phyloP scores from a whole-genome alignment of 2,888 invertebrate species.

The Zygogramma bicolorata region DNA sequence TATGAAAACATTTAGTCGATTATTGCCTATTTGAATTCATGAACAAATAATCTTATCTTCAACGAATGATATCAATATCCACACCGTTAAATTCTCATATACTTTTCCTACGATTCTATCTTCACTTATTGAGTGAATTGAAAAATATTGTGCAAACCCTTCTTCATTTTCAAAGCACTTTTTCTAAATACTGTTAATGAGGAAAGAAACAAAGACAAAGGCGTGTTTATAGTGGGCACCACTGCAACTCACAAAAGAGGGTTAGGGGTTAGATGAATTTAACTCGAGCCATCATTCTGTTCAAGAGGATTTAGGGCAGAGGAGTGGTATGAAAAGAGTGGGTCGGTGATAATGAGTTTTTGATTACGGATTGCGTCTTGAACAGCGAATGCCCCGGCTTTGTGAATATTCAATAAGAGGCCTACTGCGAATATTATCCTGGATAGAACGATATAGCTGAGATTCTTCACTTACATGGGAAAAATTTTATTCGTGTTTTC shows the following conservation, averaged over 20 bases:
- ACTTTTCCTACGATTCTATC: background rate
- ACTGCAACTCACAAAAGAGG: slow-evolving; percentile 38
- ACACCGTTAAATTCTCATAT: background rate
- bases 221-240: slow-evolving; percentile 44
- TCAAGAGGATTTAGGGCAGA: slow-evolving; percentile 33
- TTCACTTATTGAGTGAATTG: slow-evolving; percentile 16
- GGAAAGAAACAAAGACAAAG: slow-evolving; percentile 43
- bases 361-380: slow-evolving; percentile 58
- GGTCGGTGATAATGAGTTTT: slow-evolving; percentile 60
- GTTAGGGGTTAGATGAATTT: slow-evolving; percentile 45
- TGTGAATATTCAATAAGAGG: background rate
- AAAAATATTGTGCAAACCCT: slow-evolving; percentile 10
- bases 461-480: too few relatives aligned
- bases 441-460: background rate
- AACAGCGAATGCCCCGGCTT: background rate
- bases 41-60: too few relatives aligned
- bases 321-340: slow-evolving; percentile 16
- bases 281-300: slow-evolving; percentile 51
- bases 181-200: slow-evolving; percentile 47
- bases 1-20: too few relatives aligned
- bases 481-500: too few relatives aligned
- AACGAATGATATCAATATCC: background rate
- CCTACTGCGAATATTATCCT: background rate
- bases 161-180: slow-evolving; percentile 34
- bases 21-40: too few relatives aligned